These are phyloP conservation scores for Julus scandinavius DNA, from an alignment of 2,888 invertebrate genomes.

Conservation along the genomic window DNA sequence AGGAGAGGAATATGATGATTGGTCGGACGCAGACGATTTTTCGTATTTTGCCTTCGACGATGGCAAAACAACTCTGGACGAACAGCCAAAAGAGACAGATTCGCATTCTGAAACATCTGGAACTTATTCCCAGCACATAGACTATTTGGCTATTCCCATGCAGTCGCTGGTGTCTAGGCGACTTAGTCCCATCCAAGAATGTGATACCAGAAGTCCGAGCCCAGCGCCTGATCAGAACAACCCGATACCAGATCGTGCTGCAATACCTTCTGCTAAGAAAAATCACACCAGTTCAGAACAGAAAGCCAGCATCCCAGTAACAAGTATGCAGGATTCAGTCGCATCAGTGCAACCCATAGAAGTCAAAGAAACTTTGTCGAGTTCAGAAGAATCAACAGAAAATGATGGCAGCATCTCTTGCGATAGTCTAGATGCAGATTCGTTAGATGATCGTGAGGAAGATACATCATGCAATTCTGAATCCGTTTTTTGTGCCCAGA, in stretches of 20 bases:
- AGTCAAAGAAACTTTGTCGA: background rate
- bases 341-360: background rate
- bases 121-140: background rate
- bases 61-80: background rate
- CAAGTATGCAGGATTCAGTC: background rate
- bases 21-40: conserved; percentile 50
- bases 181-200: conserved; percentile 40
- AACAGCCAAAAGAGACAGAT: background rate
- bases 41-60: conserved; percentile 44
- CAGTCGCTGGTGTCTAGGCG: background rate
- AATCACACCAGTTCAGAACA: background rate
- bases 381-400: background rate
- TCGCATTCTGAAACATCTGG: background rate
- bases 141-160: background rate
- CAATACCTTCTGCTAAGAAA: background rate
- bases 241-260: background rate
- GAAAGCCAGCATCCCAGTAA: background rate
- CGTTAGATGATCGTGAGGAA: background rate
- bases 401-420: background rate
- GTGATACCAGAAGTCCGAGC: conserved; percentile 34
- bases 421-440: background rate
- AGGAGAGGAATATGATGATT: conserved; percentile 7
- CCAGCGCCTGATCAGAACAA: conserved; percentile 11
- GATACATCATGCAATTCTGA: background rate
- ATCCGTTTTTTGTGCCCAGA: background rate